Evolutionary conservation across 2,888 invertebrate species (phyloP).

Genomic region (Loripinus fragilis): DNA sequence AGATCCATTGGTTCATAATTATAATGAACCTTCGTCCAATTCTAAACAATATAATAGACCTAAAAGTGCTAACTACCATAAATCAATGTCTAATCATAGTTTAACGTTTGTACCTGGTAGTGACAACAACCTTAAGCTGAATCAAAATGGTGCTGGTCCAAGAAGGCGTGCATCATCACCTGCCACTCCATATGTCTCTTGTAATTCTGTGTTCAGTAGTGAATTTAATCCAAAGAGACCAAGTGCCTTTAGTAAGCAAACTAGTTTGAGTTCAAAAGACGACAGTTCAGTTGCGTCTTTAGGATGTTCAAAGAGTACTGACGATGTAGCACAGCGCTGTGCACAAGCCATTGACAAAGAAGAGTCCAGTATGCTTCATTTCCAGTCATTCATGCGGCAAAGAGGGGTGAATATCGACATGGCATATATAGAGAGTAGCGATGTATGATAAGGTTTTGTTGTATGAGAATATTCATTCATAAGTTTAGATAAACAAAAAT

Average conservation of each 20-base stretch:
- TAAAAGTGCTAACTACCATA: neutral
- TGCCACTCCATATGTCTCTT: slow-evolving; percentile 34
- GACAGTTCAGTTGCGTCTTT: slow-evolving; percentile 25
- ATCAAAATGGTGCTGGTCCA: slow-evolving; percentile 27
- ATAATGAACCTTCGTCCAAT: neutral
- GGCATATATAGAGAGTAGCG: slow-evolving; percentile 77
- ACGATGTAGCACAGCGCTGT: slow-evolving; percentile 54
- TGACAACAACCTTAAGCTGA: neutral
- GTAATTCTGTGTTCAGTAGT: slow-evolving; percentile 16
- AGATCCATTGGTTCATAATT: slow-evolving; percentile 3
- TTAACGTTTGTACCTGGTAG: neutral
- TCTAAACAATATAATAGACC: neutral
- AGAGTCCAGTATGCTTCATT: slow-evolving; percentile 73
- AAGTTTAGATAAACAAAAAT: no score
- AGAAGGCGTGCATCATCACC: slow-evolving; percentile 54
- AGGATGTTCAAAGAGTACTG: slow-evolving; percentile 35
- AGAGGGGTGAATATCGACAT: slow-evolving; percentile 78
- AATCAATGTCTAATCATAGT: neutral
- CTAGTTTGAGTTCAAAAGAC: slow-evolving; percentile 35
- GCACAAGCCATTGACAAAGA: slow-evolving; percentile 62
- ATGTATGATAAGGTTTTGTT: slow-evolving; percentile 75
- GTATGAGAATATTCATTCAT: no score
- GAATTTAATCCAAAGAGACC: slow-evolving; percentile 22
- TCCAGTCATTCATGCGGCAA: slow-evolving; percentile 76
- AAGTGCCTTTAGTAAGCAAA: slow-evolving; percentile 50